phyloP scores from a whole-genome alignment of 35 echinoderm and acorn worm genomes.

The Acanthaster planci region DNA sequence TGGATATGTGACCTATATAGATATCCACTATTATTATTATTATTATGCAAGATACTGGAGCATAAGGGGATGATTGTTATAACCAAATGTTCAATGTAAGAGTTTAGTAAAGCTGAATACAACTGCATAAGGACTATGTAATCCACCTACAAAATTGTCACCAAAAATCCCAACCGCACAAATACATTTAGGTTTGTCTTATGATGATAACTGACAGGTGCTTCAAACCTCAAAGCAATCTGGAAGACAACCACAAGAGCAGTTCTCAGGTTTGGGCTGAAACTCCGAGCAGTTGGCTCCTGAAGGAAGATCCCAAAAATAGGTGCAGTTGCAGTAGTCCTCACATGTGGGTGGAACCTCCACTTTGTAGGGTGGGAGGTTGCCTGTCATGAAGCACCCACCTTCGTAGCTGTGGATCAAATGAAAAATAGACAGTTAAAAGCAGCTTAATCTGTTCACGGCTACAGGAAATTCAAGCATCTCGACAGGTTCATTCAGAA shows the following conservation, averaged over 20 bases:
- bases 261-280: constrained; percentile 71
- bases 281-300: constrained; percentile 64
- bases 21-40: too few species aligned
- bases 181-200: not conserved
- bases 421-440: not conserved
- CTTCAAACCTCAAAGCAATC: constrained; percentile 58
- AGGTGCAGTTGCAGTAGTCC: constrained; percentile 81
- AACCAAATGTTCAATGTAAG: not conserved
- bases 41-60: too few species aligned
- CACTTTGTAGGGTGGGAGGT: constrained; percentile 34
- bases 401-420: constrained; percentile 55
- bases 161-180: not conserved
- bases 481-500: too few species aligned
- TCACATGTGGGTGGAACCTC: constrained; percentile 63
- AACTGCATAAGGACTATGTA: not conserved
- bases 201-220: not conserved
- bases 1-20: too few species aligned
- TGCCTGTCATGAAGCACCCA: constrained; percentile 77
- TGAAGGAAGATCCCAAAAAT: constrained; percentile 2
- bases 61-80: not conserved
- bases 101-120: not conserved
- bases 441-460: too few species aligned
- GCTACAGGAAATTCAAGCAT: too few species aligned
- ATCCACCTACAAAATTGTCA: not conserved
- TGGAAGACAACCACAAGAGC: constrained; percentile 73